Conservation (phyloP, 2,888 invertebrate genomes). For the Phasia obesa region DNA sequence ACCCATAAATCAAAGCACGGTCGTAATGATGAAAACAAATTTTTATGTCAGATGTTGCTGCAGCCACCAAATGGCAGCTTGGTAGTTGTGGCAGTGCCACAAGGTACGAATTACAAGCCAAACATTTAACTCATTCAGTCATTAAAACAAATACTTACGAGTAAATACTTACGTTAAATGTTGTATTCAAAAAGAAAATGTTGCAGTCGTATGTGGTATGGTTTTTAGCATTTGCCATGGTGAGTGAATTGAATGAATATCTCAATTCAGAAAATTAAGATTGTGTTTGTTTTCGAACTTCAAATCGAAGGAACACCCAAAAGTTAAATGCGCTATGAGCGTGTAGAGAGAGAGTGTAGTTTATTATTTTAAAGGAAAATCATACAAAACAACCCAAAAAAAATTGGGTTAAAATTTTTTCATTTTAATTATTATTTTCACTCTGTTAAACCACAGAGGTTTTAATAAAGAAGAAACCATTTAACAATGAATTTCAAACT, state of each 20-base stretch:
- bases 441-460: neutral
- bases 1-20: constrained; percentile 33
- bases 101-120: neutral
- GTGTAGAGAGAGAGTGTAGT: constrained; percentile 41
- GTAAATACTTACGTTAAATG: neutral
- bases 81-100: neutral
- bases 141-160: constrained; percentile 24
- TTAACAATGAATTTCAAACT: constrained; percentile 52
- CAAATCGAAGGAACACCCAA: constrained; percentile 63
- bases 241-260: constrained; percentile 44
- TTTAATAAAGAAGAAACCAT: constrained; percentile 6
- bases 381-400: constrained; percentile 21
- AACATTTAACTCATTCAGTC: constrained; percentile 59
- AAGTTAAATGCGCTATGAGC: constrained; percentile 57
- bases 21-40: constrained; percentile 36
- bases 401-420: constrained; percentile 49
- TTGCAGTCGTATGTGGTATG: constrained; percentile 19
- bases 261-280: constrained; percentile 31
- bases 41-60: constrained; percentile 47
- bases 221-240: constrained; percentile 40
- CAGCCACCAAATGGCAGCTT: neutral
- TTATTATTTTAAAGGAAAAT: constrained; percentile 28
- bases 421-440: constrained; percentile 43
- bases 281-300: constrained; percentile 38
- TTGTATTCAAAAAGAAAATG: neutral